Conservation (phyloP, 2,113 vertebrate genomes). For the Athene cunicularia region DNA sequence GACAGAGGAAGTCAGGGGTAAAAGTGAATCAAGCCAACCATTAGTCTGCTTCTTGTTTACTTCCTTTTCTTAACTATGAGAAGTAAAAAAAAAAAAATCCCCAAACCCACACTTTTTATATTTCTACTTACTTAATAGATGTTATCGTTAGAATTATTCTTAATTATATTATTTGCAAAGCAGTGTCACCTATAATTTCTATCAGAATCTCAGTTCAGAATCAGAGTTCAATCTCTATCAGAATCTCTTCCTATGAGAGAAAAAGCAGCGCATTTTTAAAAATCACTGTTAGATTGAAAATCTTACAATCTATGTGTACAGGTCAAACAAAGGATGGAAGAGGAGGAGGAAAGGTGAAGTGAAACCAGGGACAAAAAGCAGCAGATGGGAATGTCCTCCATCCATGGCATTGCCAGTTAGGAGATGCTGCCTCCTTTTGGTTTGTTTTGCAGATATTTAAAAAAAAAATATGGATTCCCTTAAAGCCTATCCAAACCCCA, state of each 20-base stretch:
- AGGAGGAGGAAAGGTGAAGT: neutral
- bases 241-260: neutral
- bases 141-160: neutral
- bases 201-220: neutral
- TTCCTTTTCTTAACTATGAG: neutral
- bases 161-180: neutral
- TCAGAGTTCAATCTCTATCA: neutral
- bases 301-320: neutral
- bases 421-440: neutral
- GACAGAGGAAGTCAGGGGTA: neutral
- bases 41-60: neutral
- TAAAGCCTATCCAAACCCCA: neutral
- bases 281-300: neutral
- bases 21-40: neutral
- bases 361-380: neutral
- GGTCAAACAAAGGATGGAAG: neutral
- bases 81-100: neutral
- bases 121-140: neutral
- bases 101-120: neutral
- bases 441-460: neutral
- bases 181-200: neutral
- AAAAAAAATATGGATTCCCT: neutral
- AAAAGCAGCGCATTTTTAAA: neutral
- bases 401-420: neutral
- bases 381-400: neutral